Percentiles rank a stretch among this genome's conserved stretches.
phyloP scores from a whole-genome alignment of 2,888 invertebrate species.

The Platycheirus albimanus region DNA sequence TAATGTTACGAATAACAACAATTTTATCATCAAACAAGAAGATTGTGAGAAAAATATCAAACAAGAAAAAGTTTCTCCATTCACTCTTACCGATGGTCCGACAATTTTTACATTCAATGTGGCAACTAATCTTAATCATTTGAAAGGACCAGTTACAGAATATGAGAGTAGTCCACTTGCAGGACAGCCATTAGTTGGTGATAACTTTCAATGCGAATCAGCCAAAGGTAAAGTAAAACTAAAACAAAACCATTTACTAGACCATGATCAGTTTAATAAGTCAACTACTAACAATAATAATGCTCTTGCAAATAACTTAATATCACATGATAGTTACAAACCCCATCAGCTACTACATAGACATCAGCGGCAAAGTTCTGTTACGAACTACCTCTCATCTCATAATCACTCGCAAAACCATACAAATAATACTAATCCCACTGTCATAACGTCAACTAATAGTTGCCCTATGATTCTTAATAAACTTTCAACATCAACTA shows the following conservation, averaged over 20 bases:
- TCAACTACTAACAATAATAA: slow-evolving; percentile 59
- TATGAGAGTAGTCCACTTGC: slow-evolving; percentile 48
- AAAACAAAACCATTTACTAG: slow-evolving; percentile 45
- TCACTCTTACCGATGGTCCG: slow-evolving; percentile 77
- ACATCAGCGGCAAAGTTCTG: slow-evolving; percentile 53
- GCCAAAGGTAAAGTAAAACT: slow-evolving; percentile 66
- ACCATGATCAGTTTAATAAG: slow-evolving; percentile 52
- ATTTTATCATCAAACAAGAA: slow-evolving; percentile 64
- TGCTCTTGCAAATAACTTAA: slow-evolving; percentile 60
- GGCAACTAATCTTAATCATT: slow-evolving; percentile 77
- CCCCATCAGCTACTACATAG: slow-evolving; percentile 78
- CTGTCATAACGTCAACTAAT: slow-evolving; percentile 74
- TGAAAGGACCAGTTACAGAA: slow-evolving; percentile 43
- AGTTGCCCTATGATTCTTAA: slow-evolving; percentile 70
- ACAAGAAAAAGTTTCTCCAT: slow-evolving; percentile 82
- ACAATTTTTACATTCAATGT: slow-evolving; percentile 82
- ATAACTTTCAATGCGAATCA: slow-evolving; percentile 49
- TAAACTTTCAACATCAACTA: slow-evolving; percentile 41
- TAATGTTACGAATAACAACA: slow-evolving; percentile 39
- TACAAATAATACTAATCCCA: slow-evolving; percentile 59
- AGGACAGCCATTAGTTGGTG: slow-evolving; percentile 28
- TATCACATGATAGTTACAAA: slow-evolving; percentile 67
- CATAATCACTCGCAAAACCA: slow-evolving; percentile 68
- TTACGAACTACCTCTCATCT: slow-evolving; percentile 48
- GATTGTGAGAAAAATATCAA: slow-evolving; percentile 80